Base-by-base conservation (phyloP, 2,797 vertebrate genomes). In the Diplodus puntazzo region DNA sequence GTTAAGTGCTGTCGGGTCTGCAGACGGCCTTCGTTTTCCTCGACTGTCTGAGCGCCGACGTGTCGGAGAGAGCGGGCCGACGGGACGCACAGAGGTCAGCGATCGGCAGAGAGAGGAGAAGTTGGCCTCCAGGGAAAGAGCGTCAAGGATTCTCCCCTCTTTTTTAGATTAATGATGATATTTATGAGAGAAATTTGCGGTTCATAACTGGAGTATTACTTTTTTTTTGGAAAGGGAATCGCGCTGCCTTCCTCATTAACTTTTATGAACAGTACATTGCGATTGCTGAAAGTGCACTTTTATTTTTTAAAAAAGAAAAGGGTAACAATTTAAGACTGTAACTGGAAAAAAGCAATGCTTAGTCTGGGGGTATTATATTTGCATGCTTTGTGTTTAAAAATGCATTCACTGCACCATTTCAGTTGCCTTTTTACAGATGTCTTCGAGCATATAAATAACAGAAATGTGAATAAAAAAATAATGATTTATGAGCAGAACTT, bases 251-350 rank as follows among this genome's bases (percentile, higher is more conserved):
- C 85, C n/a, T 76, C 11, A 17, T 83, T 75, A 57, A 80, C 60
- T 88, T 90, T 86, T 82, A 69, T 62, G 71, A 79, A 79, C 65
- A 25, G 48, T 64, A 79, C 66, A 82, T 81, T 81, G 53, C 30
- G 75, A 74, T 71, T 80, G 69, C 78, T 91, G 67, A 84, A 87
- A 60, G 77, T 93, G 92, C 90, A 93, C 90, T 90, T 93, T 93
- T 34, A 34, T 34, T 84, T 10, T 57, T 27, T 27, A 27, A 27
- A 27, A 50, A 53, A 67, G 55, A 63, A 64, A 75, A 63, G 71
- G 65, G 30, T 65, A 77, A 69, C 60, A 75, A 49, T 55, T 45
- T 60, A 72, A 75, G 13, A 13, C 57, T 82, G 46, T 72, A 88
- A 82, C 72, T 88, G 83, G 82, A 90, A 76, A 57, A 34, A 27